phyloP scores from a whole-genome alignment of 2,113 vertebrate species.

The Oryzias woworae region DNA sequence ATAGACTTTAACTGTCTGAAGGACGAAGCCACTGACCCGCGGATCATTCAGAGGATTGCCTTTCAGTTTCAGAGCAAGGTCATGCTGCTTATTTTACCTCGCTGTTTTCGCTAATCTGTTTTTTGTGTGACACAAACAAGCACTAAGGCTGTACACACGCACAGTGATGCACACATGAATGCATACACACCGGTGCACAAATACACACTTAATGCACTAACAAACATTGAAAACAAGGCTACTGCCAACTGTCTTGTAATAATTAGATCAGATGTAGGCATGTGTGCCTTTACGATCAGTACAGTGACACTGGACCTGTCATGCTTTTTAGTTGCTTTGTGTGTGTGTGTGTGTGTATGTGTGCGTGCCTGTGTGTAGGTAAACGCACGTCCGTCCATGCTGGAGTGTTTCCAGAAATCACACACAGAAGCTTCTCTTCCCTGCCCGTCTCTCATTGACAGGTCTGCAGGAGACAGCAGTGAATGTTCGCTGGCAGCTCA shows the following conservation, averaged over 20 bases:
- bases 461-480: constrained; percentile 56
- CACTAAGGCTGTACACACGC: constrained; percentile 39
- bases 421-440: too few relatives aligned
- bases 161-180: constrained; percentile 33
- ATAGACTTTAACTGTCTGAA: constrained; percentile 82
- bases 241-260: constrained; percentile 57
- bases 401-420: too few relatives aligned
- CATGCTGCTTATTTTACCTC: constrained; percentile 82
- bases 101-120: constrained; percentile 80
- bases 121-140: constrained; percentile 78
- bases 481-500: constrained; percentile 65
- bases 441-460: too few relatives aligned
- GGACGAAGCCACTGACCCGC: constrained; percentile 81
- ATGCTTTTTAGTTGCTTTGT: constrained; percentile 66
- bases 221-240: constrained; percentile 62
- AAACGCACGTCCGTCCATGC: too few relatives aligned
- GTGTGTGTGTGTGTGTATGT: too few relatives aligned
- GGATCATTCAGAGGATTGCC: constrained; percentile 80
- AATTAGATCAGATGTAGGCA: constrained; percentile 69
- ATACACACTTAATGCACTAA: constrained; percentile 24
- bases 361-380: too few relatives aligned
- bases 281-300: constrained; percentile 66
- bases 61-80: constrained; percentile 82
- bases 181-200: constrained; percentile 24
- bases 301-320: constrained; percentile 53